Evolutionary conservation across 2,888 invertebrate species (phyloP).

Genomic region (Tryphoninae sp.): DNA sequence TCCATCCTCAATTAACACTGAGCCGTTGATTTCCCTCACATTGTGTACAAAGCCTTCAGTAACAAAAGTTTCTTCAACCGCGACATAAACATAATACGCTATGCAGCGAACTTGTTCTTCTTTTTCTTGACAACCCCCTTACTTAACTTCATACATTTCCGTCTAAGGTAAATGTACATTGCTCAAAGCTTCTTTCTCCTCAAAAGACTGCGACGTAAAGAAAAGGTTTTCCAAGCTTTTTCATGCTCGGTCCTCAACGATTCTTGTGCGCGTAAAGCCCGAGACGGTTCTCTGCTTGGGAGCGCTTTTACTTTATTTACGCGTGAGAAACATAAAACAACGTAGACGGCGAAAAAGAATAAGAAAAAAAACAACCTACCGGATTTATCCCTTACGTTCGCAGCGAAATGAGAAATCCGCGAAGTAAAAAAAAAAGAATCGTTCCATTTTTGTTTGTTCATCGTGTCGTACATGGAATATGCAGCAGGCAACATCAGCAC

Average conservation of each 20-base stretch:
- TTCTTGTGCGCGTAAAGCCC: not conserved
- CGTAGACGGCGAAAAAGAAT: not conserved
- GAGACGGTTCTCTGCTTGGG: not conserved
- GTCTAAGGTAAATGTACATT: slow-evolving; percentile 35
- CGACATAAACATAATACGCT: not conserved
- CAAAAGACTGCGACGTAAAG: slow-evolving; percentile 12
- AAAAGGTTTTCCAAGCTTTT: slow-evolving; percentile 37
- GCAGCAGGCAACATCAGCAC: slow-evolving; percentile 52
- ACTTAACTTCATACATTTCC: slow-evolving; percentile 17
- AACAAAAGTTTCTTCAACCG: not conserved
- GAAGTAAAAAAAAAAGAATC: slow-evolving; percentile 5
- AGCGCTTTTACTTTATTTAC: slow-evolving; percentile 47
- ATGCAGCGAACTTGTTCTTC: not conserved
- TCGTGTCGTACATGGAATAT: slow-evolving; percentile 45
- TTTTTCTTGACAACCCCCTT: not conserved
- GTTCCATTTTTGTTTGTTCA: slow-evolving; percentile 26
- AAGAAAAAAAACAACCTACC: slow-evolving; percentile 3
- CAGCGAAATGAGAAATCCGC: slow-evolving; percentile 18
- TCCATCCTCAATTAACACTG: too few species aligned
- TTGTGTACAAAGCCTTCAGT: not conserved
- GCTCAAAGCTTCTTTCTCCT: slow-evolving; percentile 6
- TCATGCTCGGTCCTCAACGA: not conserved
- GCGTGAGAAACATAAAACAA: not conserved
- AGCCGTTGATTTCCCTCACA: not conserved
- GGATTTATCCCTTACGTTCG: slow-evolving; percentile 23